A percentile compares a stretch with the other conserved stretches of the same genome.
phyloP scores from a whole-genome alignment of 2,113 vertebrate genomes.

The Heliornis fulica region DNA sequence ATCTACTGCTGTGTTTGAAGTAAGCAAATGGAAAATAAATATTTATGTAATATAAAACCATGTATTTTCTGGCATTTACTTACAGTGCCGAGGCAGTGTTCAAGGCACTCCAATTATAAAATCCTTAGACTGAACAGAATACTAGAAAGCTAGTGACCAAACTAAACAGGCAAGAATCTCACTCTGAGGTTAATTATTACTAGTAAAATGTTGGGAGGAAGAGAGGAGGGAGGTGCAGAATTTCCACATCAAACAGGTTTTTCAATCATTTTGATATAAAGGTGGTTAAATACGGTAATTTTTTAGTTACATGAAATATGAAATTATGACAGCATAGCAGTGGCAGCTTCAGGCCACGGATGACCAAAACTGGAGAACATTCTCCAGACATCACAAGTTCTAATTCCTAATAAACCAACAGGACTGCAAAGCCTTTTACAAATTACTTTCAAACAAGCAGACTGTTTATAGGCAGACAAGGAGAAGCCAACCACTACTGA shows the following conservation, averaged over 20 bases:
- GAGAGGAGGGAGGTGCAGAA: too few relatives aligned
- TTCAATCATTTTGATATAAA: neutral
- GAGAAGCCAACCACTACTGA: neutral
- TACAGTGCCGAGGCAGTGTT: neutral
- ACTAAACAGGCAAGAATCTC: neutral
- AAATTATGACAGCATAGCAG: neutral
- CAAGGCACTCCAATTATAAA: neutral
- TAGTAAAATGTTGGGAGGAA: neutral
- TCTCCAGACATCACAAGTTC: neutral
- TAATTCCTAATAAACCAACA: neutral
- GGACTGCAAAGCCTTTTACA: neutral
- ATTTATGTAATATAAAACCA: neutral
- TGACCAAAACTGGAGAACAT: neutral
- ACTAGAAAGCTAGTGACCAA: neutral
- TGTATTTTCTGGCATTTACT: neutral
- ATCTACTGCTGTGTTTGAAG: neutral
- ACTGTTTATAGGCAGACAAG: neutral
- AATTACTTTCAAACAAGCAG: neutral
- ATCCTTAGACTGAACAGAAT: neutral
- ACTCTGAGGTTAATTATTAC: neutral
- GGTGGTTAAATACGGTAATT: neutral
- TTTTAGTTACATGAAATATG: neutral
- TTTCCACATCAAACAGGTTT: too few relatives aligned
- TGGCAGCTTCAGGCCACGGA: neutral
- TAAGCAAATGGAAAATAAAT: neutral